Evolutionary conservation across 2,888 invertebrate species (phyloP), one percentile per base, ranked within the genome.

Genomic region (Andrena bicolor): DNA sequence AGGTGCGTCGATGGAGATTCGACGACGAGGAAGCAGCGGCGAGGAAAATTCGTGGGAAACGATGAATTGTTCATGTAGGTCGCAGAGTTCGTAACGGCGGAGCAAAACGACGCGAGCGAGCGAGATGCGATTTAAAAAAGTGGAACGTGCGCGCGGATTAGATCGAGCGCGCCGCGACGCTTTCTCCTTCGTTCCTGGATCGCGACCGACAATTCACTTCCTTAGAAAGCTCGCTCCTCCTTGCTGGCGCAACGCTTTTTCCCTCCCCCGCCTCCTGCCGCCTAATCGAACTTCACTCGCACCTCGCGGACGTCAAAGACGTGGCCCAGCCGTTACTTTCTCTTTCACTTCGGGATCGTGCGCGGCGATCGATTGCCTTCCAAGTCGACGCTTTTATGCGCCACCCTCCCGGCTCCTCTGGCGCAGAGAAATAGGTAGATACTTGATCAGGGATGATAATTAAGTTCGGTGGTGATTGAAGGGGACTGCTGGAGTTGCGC

Each of bases 121-220:
- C 69, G 48, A 63, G 64, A 64, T 63, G 71, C 68, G 32, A 69
- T 71, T 53, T 48, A 65, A 72, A 64, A 30, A 49, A 80, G 66
- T 72, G 68, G 80, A 73, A 80, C 80, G 41, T 68, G 68, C 30
- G 56, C 58, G 32, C 51, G 61, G 70, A 61, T 84, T 72, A 76
- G 71, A 86, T 76, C 78, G 35, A 35, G 51, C 60, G 74, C 68
- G 63, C 35, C 63, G 76, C 60, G 76, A 86, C 74, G 82, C 84
- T 87, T 87, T 87, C 80, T 87, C 86, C 76, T 88, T 82, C 82
- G 51, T 79, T 84, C 70, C 65, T 64, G 65, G 76, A 84, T 85
- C 61, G 56, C 68, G 65, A 70, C 35, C 80, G 65, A 68, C 65
- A 8, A 70, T 69, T 81, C 53, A 63, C 77, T 86, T 88, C 69